Percentiles rank a stretch among this genome's conserved stretches.
These are phyloP conservation scores for Chaetoderma sp. DNA, from an alignment of 2,888 invertebrate genomes.

Conservation along the genomic window DNA sequence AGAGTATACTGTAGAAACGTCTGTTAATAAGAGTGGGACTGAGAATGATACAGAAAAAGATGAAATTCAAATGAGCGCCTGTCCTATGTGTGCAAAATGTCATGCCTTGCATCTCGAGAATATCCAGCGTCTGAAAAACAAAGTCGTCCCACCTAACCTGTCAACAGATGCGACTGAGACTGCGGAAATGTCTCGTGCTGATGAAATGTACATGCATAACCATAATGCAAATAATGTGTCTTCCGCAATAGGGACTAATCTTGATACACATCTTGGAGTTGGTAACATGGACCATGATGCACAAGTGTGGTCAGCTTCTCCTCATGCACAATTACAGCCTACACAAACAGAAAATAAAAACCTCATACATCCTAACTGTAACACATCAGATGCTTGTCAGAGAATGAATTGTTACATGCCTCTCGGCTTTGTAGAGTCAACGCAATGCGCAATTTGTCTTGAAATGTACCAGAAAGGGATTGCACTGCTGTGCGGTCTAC, in stretches of 20 bases:
- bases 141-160: too few species aligned
- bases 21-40: too few species aligned
- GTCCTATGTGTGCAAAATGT: not conserved
- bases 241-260: not conserved
- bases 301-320: not conserved
- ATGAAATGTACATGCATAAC: too few species aligned
- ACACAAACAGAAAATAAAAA: not conserved
- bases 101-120: not conserved
- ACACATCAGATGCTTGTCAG: not conserved
- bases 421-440: slow-evolving; percentile 63
- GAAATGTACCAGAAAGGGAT: slow-evolving; percentile 68
- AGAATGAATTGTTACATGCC: too few species aligned
- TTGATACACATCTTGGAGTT: not conserved
- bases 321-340: not conserved
- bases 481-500: slow-evolving; percentile 71
- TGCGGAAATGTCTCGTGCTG: not conserved
- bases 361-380: not conserved
- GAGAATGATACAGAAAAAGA: too few species aligned
- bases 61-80: not conserved
- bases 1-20: too few species aligned
- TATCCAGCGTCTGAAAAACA: not conserved
- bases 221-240: too few species aligned
- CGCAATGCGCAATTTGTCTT: slow-evolving; percentile 73
- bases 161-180: not conserved
- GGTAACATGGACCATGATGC: not conserved